Base-by-base conservation (phyloP, 2,797 vertebrate genomes). In the Micromesistius poutassou region DNA sequence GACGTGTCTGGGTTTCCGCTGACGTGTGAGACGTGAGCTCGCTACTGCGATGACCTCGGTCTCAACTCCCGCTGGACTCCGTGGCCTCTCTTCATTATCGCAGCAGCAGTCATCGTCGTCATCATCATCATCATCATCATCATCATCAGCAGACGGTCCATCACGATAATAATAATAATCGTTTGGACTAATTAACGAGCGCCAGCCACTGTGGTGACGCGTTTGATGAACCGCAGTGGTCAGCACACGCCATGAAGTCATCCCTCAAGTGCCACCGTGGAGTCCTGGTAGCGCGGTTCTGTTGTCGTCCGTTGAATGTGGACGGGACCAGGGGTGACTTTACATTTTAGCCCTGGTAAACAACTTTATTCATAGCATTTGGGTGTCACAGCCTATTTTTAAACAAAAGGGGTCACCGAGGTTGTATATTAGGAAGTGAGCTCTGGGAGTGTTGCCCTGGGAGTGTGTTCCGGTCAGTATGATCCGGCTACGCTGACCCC, bases 11-110 rank as follows among this genome's bases (percentile, higher is more conserved):
- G 74, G 74, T 0, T 3, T 30, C 14, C 62, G 42, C 76, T 84
- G 89, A 88, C 76, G 72, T 72, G 79, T 89, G 89, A 92, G 92
- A 88, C 79, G 84, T 90, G 90, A 92, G 81, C 86, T 90, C 87
- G 89, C 83, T 77, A 81, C 78, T 88, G 88, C 85, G 88, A 90
- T 89, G 88, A 89, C 36, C 87, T 86, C 84, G 85, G 81, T 90
- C 90, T 90, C 90, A 92, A 91, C 92, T 87, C 78, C 72, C 76
- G 38, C 76, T 85, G 83, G 89, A 87, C 86, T 78, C 77, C 78
- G 81, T 22, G 10, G 13, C 33, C 9, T n/a, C 22, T 25, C n/a
- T 22, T 62, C 55, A 62, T 62, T 8, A 25, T 25, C 55, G 22
- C 55, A 13, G n/a, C 50, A n/a, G 16, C 73, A 81, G 85, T 87